Evolutionary conservation across 1,140 invertebrate species (phyloP).

Genomic region (Matsumurasca onukii): DNA sequence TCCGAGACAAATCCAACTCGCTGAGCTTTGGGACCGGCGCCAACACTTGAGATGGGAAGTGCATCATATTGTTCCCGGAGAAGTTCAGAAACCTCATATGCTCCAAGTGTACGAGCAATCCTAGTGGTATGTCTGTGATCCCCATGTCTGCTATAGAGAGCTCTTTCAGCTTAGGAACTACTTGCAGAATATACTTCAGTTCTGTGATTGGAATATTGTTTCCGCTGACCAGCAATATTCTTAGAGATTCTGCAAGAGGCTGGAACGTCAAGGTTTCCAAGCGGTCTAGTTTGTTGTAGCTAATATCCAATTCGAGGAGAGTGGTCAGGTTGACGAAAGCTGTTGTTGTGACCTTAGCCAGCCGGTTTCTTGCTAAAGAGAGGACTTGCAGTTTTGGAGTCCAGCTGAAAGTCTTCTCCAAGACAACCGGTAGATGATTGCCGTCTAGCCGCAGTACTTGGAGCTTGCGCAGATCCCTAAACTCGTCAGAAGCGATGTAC

Average conservation of each 20-base stretch:
- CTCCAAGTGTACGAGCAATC: slow-evolving; percentile 54
- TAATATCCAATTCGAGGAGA: slow-evolving; percentile 65
- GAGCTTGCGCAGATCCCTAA: slow-evolving; percentile 65
- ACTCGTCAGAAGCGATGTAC: slow-evolving; percentile 72
- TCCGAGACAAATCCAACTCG: slow-evolving; percentile 61
- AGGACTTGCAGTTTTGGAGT: slow-evolving; percentile 49
- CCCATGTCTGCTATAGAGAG: slow-evolving; percentile 59
- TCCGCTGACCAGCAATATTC: slow-evolving; percentile 64
- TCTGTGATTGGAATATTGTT: slow-evolving; percentile 54
- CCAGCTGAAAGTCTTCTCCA: slow-evolving; percentile 68
- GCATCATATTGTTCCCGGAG: slow-evolving; percentile 58
- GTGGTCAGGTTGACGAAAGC: slow-evolving; percentile 68
- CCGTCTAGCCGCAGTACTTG: slow-evolving; percentile 69
- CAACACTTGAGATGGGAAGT: slow-evolving; percentile 56
- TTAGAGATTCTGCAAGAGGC: slow-evolving; percentile 59
- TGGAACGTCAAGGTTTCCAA: slow-evolving; percentile 61
- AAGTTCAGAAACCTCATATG: slow-evolving; percentile 55
- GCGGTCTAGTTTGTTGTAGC: slow-evolving; percentile 69
- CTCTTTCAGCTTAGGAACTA: slow-evolving; percentile 56
- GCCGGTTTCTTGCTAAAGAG: slow-evolving; percentile 65
- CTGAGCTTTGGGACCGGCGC: slow-evolving; percentile 56
- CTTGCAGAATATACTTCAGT: slow-evolving; percentile 55
- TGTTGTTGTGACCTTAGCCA: slow-evolving; percentile 67
- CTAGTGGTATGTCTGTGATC: slow-evolving; percentile 50
- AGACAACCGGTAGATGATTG: slow-evolving; percentile 71